Evolutionary conservation across 2,113 vertebrate species (phyloP).

Genomic region (Alligator mississippiensis): DNA sequence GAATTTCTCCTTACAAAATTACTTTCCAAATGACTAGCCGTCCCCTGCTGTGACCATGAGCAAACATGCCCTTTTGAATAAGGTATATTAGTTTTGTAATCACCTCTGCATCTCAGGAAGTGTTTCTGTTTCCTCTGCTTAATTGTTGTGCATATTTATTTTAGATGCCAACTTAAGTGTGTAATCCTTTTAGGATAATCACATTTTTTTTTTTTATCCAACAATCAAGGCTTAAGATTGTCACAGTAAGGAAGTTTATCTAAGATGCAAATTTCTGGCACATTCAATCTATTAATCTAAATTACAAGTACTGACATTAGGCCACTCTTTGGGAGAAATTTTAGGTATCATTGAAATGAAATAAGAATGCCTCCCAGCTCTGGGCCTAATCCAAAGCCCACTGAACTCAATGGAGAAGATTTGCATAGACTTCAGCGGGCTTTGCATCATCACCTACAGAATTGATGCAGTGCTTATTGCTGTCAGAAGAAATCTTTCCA

Average conservation of each 20-base stretch:
- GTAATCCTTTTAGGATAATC: not conserved
- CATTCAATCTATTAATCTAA: constrained; percentile 7
- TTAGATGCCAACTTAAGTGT: not conserved
- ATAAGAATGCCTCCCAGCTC: not conserved
- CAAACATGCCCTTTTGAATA: not conserved
- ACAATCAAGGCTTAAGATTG: not conserved
- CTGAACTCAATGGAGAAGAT: not conserved
- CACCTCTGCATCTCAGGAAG: not conserved
- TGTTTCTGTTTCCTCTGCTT: not conserved
- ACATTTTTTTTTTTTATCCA: not conserved
- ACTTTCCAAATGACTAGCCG: not conserved
- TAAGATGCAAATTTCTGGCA: not conserved
- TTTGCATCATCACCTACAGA: not conserved
- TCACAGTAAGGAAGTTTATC: constrained; percentile 34
- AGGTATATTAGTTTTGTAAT: not conserved
- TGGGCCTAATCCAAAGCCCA: not conserved
- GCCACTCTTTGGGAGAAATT: not conserved
- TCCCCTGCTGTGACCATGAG: not conserved
- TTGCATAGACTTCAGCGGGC: not conserved
- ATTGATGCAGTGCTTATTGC: not conserved
- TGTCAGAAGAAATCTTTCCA: not conserved
- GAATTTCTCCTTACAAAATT: not conserved
- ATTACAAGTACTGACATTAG: not conserved
- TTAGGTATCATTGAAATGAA: not conserved
- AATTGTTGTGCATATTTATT: not conserved